Base-by-base conservation (phyloP, 2,888 invertebrate species). In the Aleiodes leptofemur region DNA sequence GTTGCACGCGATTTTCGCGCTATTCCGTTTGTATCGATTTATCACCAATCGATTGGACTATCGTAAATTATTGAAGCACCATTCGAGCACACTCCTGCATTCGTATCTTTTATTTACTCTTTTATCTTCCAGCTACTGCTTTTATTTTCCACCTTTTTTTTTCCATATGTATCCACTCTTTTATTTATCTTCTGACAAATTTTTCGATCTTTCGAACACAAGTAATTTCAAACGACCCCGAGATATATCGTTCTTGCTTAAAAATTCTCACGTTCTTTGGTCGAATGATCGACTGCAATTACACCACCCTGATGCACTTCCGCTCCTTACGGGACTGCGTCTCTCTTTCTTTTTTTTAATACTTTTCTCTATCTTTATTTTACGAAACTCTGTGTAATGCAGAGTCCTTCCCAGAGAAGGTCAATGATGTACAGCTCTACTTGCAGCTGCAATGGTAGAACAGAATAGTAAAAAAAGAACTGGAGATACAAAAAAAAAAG, bases 251-350 rank as follows among this genome's bases (percentile, higher is more conserved):
- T 23, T 50, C 68, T 11, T 56, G 70, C 31, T 38, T 29, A 56
- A 34, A 77, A 73, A 73, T 75, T 77, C 77, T 77, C 75, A 77
- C 73, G 76, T 56, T 76, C 69, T 56, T 55, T 34, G 74, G 73
- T 72, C 69, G 74, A 57, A 34, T 50, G 66, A 56, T 34, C 68
- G 50, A 74, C 78, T 72, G 78, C 74, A 76, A 76, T 76, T 78
- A 76, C 74, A 76, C 50, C 69, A 72, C 78, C 74, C 76, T 76
- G 76, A 76, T 72, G 74, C 70, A 76, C 76, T 78, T 78, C 78
- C 76, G 53, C 69, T 57, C 34, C 48, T 31, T 56, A 29, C 34
- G 23, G 34, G 29, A 53, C 61, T 34, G 34, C 34, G 34, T 34
- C 34, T 34, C 6, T 6, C 6, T 34, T 3, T 34, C 6, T 34